Evolutionary conservation across 2,113 vertebrate genomes (phyloP).

Genomic region (Triplophysa dalaica): DNA sequence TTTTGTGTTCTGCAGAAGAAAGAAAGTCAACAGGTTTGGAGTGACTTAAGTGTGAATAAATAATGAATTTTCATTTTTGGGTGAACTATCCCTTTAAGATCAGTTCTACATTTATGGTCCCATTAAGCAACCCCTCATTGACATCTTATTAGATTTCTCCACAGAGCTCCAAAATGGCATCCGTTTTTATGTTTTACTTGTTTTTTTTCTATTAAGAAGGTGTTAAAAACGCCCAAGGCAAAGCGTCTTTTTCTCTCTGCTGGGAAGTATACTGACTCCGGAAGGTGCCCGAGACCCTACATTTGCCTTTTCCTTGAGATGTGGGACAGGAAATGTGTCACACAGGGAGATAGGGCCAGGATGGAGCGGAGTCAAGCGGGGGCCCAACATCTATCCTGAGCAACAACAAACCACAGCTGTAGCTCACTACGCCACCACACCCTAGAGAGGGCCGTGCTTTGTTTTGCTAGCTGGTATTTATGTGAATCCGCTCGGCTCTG

Average conservation of each 20-base stretch:
- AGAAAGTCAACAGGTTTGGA: too few relatives aligned
- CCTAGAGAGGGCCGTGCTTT: constrained; percentile 64
- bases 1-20: too few relatives aligned
- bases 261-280: constrained; percentile 20
- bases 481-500: constrained; percentile 40
- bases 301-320: constrained; percentile 34
- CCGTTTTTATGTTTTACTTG: too few relatives aligned
- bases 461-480: constrained; percentile 71
- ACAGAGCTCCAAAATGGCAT: too few relatives aligned
- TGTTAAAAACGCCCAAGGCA: not conserved
- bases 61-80: too few relatives aligned
- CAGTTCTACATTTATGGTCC: too few relatives aligned
- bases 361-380: constrained; percentile 48
- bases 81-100: too few relatives aligned
- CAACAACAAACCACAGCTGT: constrained; percentile 74
- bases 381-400: constrained; percentile 53
- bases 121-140: too few relatives aligned
- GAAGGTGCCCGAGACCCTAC: constrained; percentile 10
- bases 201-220: not conserved
- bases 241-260: constrained; percentile 5
- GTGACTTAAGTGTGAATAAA: too few relatives aligned
- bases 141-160: too few relatives aligned
- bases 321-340: constrained; percentile 67
- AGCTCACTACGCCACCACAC: constrained; percentile 69
- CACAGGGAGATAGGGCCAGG: constrained; percentile 47